These are phyloP conservation scores for Dione vanillae DNA, from an alignment of 2,888 invertebrate genomes.

Conservation along the genomic window DNA sequence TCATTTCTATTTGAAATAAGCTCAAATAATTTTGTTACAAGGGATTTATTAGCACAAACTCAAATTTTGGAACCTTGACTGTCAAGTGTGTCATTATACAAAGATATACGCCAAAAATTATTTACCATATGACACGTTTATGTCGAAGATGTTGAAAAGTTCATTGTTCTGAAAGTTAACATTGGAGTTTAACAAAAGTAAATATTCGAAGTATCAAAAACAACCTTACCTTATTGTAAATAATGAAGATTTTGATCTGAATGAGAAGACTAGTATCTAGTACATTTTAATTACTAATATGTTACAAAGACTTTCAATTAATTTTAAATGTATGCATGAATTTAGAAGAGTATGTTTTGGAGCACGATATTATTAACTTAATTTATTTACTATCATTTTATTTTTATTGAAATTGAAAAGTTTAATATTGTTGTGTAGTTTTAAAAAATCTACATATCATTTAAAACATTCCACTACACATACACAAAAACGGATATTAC, in stretches of 20 bases:
- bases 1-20: background rate
- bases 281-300: background rate
- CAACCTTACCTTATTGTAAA: background rate
- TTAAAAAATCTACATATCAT: background rate
- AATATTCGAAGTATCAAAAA: background rate
- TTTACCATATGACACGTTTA: constrained; percentile 7
- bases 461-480: background rate
- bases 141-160: constrained; percentile 12
- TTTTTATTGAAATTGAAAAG: too few species aligned
- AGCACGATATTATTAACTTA: background rate
- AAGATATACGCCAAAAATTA: constrained; percentile 1
- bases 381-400: too few species aligned
- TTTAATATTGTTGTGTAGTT: too few species aligned
- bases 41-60: background rate
- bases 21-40: background rate
- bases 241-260: background rate
- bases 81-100: background rate
- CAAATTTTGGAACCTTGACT: background rate
- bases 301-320: constrained; percentile 19
- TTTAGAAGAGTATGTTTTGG: background rate
- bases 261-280: background rate
- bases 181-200: background rate
- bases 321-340: constrained; percentile 17
- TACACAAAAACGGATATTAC: constrained; percentile 5
- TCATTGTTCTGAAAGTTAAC: constrained; percentile 10